Evolutionary conservation across 64 coral and sea anemone species (phyloP).

Genomic region (Stichodactyla mertensii): DNA sequence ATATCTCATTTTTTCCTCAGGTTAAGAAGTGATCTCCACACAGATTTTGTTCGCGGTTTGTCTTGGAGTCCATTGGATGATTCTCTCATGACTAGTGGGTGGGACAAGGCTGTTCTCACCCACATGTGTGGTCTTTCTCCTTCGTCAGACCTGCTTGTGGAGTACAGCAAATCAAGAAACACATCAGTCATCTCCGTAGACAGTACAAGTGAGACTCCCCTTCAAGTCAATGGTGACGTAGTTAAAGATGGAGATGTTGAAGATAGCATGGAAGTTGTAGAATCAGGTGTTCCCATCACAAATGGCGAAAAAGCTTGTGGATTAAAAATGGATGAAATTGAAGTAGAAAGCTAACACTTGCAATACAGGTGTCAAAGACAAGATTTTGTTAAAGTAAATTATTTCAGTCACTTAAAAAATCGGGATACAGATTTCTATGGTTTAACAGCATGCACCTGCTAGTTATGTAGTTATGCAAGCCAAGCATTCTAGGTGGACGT

Average conservation of each 20-base stretch:
- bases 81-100: constrained; percentile 78
- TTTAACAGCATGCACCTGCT: too few species aligned
- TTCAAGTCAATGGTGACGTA: constrained; percentile 56
- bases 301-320: not conserved
- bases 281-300: not conserved
- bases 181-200: constrained; percentile 65
- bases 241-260: constrained; percentile 36
- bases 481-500: too few species aligned
- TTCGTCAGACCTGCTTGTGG: constrained; percentile 74
- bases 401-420: too few species aligned
- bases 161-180: constrained; percentile 75
- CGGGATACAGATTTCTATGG: too few species aligned
- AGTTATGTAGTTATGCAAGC: too few species aligned
- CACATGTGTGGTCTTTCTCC: constrained; percentile 43
- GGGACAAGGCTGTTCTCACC: constrained; percentile 69
- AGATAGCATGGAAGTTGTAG: constrained; percentile 65
- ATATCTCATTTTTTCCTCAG: constrained; percentile 26
- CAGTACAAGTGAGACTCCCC: constrained; percentile 9
- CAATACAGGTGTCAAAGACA: not conserved
- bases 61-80: constrained; percentile 94
- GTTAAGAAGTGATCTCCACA: constrained; percentile 72
- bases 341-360: not conserved
- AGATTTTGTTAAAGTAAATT: not conserved
- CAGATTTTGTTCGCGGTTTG: constrained; percentile 78
- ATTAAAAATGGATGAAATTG: not conserved